Base-by-base conservation (phyloP, 2,888 invertebrate species). In the Norana najaformis region DNA sequence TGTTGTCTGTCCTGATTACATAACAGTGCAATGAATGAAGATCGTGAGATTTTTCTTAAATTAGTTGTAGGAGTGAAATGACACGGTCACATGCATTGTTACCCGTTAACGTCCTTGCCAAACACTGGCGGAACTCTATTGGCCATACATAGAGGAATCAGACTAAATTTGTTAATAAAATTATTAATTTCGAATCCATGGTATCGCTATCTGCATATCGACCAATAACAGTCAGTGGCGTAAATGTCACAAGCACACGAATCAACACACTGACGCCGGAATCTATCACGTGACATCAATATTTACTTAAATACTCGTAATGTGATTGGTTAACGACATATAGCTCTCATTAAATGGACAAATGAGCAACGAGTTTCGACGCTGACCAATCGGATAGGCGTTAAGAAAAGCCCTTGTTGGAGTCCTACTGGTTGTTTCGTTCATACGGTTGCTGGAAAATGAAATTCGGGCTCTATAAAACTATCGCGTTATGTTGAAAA, bases 381-480 rank as follows among this genome's bases (percentile, higher is more conserved):
- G 69, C 69, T 69, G 69, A 8, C 69, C 69, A 69, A 69, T 69
- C 69, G 69, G 69, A 69, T 69, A n/a, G 69, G 69, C 69, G 69
- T 69, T 69, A n/a, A 69, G 30, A 69, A 69, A 69, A 69, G n/a
- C 11, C 69, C 30, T 69, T n/a, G 69, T 69, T 69, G 69, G 69
- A 30, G 69, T 69, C 69, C 69, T 69, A 69, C 69, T 69, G 69
- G 69, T 69, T 69, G 69, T 69, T 69, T 69, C 30, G 30, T 69
- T 30, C 69, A n/a, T 69, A 69, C 69, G 11, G 69, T n/a, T 69
- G 69, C n/a, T 8, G 69, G n/a, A 69, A 69, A 6, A n/a, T 69
- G 69, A n/a, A n/a, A 8, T 69, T n/a, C 8, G 6, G n/a, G n/a
- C 3, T 69, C 69, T 69, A 8, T 69, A 69, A 69, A 69, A 69